Conservation (phyloP, 2,113 vertebrate genomes). For the Gulo gulo region DNA sequence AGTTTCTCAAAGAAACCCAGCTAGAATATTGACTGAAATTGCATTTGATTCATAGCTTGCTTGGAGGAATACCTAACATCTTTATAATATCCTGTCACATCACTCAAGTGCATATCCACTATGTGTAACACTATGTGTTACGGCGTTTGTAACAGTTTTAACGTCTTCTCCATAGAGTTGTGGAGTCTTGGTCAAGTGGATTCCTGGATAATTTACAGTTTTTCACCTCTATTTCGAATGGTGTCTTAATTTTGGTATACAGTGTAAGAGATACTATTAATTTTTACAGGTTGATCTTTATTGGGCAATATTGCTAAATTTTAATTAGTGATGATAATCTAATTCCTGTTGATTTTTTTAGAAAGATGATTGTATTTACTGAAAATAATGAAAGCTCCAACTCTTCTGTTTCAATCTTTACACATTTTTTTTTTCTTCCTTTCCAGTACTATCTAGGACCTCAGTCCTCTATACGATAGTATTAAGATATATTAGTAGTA, state of each 20-base stretch:
- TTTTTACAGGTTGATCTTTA: background rate
- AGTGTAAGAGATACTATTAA: background rate
- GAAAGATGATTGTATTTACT: background rate
- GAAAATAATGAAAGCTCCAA: background rate
- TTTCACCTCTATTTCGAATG: background rate
- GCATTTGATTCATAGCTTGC: constrained; percentile 14
- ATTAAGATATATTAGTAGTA: background rate
- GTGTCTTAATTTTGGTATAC: background rate
- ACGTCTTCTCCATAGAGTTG: background rate
- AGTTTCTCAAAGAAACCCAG: background rate
- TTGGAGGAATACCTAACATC: background rate
- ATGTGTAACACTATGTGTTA: no score
- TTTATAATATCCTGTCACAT: background rate
- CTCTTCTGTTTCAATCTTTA: background rate
- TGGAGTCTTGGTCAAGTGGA: background rate
- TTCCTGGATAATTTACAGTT: background rate
- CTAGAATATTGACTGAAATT: background rate
- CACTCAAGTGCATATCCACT: background rate
- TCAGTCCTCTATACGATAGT: background rate
- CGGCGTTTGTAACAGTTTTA: background rate
- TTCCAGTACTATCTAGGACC: background rate
- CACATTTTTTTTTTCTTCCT: background rate
- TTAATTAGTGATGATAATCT: background rate
- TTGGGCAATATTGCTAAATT: background rate
- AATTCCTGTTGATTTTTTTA: constrained; percentile 15